Percentiles rank a stretch among this genome's conserved stretches.
Conservation (phyloP, 2,888 invertebrate species). For the Scelioninae gen. 1 region DNA sequence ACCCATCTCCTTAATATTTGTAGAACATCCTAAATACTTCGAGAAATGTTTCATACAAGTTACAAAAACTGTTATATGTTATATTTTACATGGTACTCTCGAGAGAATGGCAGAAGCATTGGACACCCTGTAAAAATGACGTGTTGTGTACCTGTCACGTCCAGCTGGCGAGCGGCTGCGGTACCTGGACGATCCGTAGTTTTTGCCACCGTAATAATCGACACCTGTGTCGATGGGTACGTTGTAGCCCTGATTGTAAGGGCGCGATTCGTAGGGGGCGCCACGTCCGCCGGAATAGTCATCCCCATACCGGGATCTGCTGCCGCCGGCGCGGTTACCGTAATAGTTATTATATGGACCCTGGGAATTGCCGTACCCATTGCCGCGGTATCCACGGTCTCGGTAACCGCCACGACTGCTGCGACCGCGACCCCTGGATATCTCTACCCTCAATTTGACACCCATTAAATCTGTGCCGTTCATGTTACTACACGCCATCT, state of each 20-base stretch:
- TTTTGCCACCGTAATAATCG: constrained; percentile 82
- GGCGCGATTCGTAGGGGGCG: constrained; percentile 81
- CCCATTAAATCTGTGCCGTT: constrained; percentile 95
- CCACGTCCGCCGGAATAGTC: constrained; percentile 82
- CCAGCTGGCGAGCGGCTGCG: constrained; percentile 85
- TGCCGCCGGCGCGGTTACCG: constrained; percentile 85
- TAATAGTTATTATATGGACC: constrained; percentile 84
- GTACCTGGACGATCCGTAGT: constrained; percentile 85
- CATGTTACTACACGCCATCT: constrained; percentile 94
- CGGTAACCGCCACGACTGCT: constrained; percentile 88
- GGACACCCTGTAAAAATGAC: constrained; percentile 74
- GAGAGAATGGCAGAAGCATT: constrained; percentile 15
- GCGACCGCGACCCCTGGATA: constrained; percentile 92
- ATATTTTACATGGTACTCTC: no score
- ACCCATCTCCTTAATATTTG: no score
- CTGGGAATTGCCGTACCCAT: constrained; percentile 83
- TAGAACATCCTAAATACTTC: no score
- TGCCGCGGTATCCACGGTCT: constrained; percentile 84
- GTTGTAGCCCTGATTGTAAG: constrained; percentile 81
- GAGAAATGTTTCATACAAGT: no score
- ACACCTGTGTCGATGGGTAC: constrained; percentile 78
- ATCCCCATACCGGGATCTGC: constrained; percentile 82
- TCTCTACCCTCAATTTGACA: constrained; percentile 94
- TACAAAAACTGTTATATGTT: no score
- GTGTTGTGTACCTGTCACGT: constrained; percentile 85